Evolutionary conservation across 2,888 invertebrate species (phyloP), one percentile per base, ranked within the genome.

Genomic region (Lasioglossum villosulum): DNA sequence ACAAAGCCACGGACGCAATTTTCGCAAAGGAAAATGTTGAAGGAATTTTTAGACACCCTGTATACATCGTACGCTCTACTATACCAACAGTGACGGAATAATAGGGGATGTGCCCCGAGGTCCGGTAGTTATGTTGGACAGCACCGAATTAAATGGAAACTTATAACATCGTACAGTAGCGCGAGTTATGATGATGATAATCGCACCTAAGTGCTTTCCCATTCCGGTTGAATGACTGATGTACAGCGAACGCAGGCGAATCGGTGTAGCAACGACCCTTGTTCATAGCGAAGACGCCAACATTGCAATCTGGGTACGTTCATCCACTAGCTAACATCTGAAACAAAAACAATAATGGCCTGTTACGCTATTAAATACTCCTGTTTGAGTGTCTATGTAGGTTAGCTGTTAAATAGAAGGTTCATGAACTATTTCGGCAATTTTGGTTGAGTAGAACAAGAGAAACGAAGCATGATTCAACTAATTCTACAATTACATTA

Each of bases 141-240:
- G 70, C 70, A 39, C 39, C 23, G 88, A 89, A 92, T 91, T 91
- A 91, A 90, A 89, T 71, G 56, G 42, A 76, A 75, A 66, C 52
- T 45, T n/a, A 30, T 71, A 78, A 72, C 71, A 73, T 77, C 56
- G 63, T 59, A 74, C 84, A 27, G 68, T 71, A 75, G 70, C 39
- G 68, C 56, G 82, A 78, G 30, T 82, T 83, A 81, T 87, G 83
- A 89, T 91, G 90, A 89, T 87, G 89, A 89, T 91, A 89, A 90
- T 92, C 90, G 83, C 89, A 95, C 94, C 94, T 94, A 93, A 94
- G 91, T 90, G 93, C 91, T 92, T 94, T 93, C 91, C 94, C 94
- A 94, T 94, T 94, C 92, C 94, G 93, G 90, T 92, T 93, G 90
- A 93, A 93, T 86, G 90, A 90, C 87, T 91, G 91, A 88, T 92